Evolutionary conservation across 2,797 vertebrate species (phyloP).

Genomic region (Pseudochirops cupreus): DNA sequence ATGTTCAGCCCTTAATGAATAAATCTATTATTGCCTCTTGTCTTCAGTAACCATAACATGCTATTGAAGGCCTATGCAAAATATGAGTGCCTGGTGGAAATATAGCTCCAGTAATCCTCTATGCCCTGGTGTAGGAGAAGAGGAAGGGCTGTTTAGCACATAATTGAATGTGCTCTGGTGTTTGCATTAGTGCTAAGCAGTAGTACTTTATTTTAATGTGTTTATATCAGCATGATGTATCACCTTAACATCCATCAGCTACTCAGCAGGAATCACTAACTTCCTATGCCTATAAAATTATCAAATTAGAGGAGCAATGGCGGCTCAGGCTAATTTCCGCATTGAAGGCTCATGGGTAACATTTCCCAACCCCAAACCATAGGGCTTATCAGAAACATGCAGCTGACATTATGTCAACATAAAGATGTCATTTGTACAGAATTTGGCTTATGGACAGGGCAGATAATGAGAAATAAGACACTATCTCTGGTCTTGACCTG

Average conservation of each 20-base stretch:
- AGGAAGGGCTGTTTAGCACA: slow-evolving; percentile 72
- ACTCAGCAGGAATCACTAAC: slow-evolving; percentile 69
- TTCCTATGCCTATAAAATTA: slow-evolving; percentile 50
- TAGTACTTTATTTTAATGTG: slow-evolving; percentile 80
- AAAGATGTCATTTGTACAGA: background rate
- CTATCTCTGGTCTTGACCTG: background rate
- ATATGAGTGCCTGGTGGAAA: slow-evolving; percentile 81
- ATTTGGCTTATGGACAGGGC: background rate
- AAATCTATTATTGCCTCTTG: slow-evolving; percentile 75
- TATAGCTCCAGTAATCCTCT: slow-evolving; percentile 79
- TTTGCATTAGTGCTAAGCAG: slow-evolving; percentile 80
- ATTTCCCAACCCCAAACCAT: slow-evolving; percentile 3
- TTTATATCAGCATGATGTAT: slow-evolving; percentile 79
- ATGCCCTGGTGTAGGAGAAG: slow-evolving; percentile 77
- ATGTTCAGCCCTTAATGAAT: slow-evolving; percentile 70
- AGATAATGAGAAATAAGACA: slow-evolving; percentile 17
- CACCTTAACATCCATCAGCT: slow-evolving; percentile 77
- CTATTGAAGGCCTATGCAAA: slow-evolving; percentile 81
- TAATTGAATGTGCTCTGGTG: slow-evolving; percentile 69
- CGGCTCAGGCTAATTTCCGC: background rate
- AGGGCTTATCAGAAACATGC: background rate
- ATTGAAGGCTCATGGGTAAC: rapidly evolving
- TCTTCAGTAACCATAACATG: slow-evolving; percentile 78
- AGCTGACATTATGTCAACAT: background rate
- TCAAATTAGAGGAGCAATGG: slow-evolving; percentile 61